A percentile compares a stretch with the other conserved stretches of the same genome.
phyloP scores from a whole-genome alignment of 2,113 vertebrate species.

The Cinclus cinclus region DNA sequence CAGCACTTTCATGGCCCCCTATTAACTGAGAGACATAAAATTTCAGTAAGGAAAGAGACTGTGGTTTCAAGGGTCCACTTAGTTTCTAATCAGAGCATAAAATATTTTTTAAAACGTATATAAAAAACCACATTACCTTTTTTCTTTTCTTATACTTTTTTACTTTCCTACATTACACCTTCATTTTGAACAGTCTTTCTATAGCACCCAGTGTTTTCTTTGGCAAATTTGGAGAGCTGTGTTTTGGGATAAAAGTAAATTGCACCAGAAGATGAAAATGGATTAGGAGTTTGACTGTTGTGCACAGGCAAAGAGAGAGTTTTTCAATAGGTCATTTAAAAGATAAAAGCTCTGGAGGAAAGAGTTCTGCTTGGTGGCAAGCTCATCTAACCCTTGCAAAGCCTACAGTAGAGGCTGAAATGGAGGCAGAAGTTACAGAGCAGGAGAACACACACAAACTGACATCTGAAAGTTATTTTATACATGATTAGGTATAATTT shows the following conservation, averaged over 20 bases:
- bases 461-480: constrained; percentile 14
- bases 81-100: constrained; percentile 20
- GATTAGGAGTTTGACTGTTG: background rate
- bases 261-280: background rate
- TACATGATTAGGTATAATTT: background rate
- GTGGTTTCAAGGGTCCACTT: background rate
- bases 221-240: constrained; percentile 19
- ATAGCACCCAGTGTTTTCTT: background rate
- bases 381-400: background rate
- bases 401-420: background rate
- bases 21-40: constrained; percentile 21
- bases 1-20: background rate
- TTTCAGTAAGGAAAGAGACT: constrained; percentile 7
- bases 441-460: background rate
- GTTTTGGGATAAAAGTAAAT: constrained; percentile 25
- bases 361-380: background rate
- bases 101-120: background rate
- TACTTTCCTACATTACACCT: background rate
- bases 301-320: background rate
- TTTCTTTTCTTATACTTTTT: background rate
- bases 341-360: background rate
- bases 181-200: background rate
- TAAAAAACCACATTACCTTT: background rate
- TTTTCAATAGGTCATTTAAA: constrained; percentile 12
- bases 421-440: background rate